Evolutionary conservation across 2,888 invertebrate species (phyloP), one percentile per base, ranked within the genome.

Genomic region (Bibio marci): DNA sequence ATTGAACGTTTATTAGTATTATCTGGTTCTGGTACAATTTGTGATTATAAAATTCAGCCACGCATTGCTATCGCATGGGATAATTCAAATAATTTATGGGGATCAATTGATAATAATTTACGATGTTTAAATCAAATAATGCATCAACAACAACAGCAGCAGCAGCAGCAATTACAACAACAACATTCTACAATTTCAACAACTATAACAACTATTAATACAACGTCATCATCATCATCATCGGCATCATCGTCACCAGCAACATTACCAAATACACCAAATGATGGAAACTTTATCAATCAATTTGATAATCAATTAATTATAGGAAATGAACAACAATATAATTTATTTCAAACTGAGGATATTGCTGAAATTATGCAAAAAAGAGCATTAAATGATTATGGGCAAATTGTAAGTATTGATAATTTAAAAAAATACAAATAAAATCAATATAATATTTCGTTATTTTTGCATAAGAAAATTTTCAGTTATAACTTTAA

Each of bases 351-450:
- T 15, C 26, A 18, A 15, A 5, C 15, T 5, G 49, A 70, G 38
- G 81, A 82, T 54, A 75, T 81, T 48, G 72, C 80, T 1, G 64
- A 69, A 22, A 64, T 69, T 48, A 83, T 83, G 48, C 74, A 74
- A 47, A 66, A 67, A 45, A 63, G 85, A 43, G 80, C 82, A 1
- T 51, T 70, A 17, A 63, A 65, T 35, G 76, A 76, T 46, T 86
- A 86, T 57, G 86, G 86, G 7, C 61, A 83, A 39, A 69, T 78
- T 60, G 78, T 78, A 58, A 56, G 52, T 50, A 14, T 11, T 32
- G 4, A 25, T n/a, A 30, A n/a, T n/a, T n/a, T n/a, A n/a, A n/a
- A n/a, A n/a, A n/a, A n/a, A n/a, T n/a, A n/a, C n/a, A n/a, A n/a
- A n/a, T n/a, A n/a, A n/a, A n/a, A n/a, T n/a, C n/a, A n/a, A n/a